Base-by-base conservation (phyloP, 37 sponge, comb jelly and placozoan genomes). In the Mnemiopsis leidyi region DNA sequence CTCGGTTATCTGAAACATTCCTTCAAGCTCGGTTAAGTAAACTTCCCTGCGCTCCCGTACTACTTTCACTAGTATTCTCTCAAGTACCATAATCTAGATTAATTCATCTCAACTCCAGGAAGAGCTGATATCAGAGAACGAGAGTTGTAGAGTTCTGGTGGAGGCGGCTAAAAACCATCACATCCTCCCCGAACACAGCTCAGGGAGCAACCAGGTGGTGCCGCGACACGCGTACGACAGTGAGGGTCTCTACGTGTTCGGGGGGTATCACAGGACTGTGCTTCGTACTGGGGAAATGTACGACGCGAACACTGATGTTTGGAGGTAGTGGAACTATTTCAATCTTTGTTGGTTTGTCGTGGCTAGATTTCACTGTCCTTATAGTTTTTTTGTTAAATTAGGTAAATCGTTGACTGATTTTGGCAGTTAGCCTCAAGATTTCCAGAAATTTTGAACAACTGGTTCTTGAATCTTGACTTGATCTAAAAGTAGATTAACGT, bases 261-360 rank as follows among this genome's bases (percentile, higher is more conserved):
- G 90, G 40, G 90, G 90, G 0, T 85, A 85, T 26, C 90, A 85
- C 48, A n/a, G 90, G 39, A 85, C 90, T 26, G 90, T 85, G 29
- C 61, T 85, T 9, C 23, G 90, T 23, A 85, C 90, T 32, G 90
- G 90, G 29, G 90, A 85, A 29, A 85, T 85, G 90, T 85, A 85
- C 90, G 90, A 85, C 30, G 90, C 90, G 24, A 85, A 85, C 26
- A 85, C 90, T 40, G 90, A 85, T 85, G 90, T 85, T 23, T 85
- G 90, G 90, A 85, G 79, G 79, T 77, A 77, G n/a, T n/a, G n/a
- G n/a, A n/a, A n/a, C n/a, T n/a, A n/a, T n/a, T n/a, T n/a, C n/a
- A n/a, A n/a, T n/a, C n/a, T n/a, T n/a, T n/a, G n/a, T n/a, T n/a
- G n/a, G n/a, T n/a, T n/a, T n/a, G n/a, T n/a, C n/a, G n/a, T n/a